Base-by-base conservation (phyloP, 1,140 invertebrate genomes). In the Pogonus chalceus region DNA sequence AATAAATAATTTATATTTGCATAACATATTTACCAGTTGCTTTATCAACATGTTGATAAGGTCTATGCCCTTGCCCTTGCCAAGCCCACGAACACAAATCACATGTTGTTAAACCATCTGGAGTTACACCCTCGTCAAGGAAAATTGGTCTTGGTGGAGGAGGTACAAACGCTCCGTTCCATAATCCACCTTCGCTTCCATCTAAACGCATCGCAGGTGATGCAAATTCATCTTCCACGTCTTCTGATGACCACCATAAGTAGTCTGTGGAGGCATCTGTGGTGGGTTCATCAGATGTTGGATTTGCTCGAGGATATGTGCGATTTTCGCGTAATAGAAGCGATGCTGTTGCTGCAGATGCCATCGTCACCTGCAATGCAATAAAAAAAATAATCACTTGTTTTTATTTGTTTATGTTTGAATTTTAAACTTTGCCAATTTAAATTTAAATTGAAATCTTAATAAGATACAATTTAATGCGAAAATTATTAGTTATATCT, bases 31-130 rank as follows among this genome's bases (percentile, higher is more conserved):
- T 53, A 31, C 56, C 51, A 51, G 62, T 60, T 23, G 58, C 23
- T 1, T 55, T 55, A 39, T 57, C 60, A 16, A 55, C 21, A 23
- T 60, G 51, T 58, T 54, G 23, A n/a, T n/a, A n/a, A n/a, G 37
- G 37, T 43, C 18, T 43, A 9, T 43, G 37, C 9, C 37, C 61
- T 54, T 65, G 57, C 9, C 37, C 61, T 54, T 65, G 57, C 62
- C 76, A 72, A 48, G 82, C 82, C 82, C 82, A 84, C 51, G 80
- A 76, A 65, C 82, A 84, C 31, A 84, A 74, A 71, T 85, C 82
- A 69, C 82, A 85, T 59, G 82, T 83, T 56, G 82, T 84, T 51
- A 83, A 74, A 52, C 82, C 82, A 69, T 84, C 81, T 48, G 79
- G 76, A 10, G 61, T 63, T 18, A 55, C 62, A 26, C 51, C 37